Conservation (phyloP, 2,888 invertebrate genomes). For the Choreutis nemorana region DNA sequence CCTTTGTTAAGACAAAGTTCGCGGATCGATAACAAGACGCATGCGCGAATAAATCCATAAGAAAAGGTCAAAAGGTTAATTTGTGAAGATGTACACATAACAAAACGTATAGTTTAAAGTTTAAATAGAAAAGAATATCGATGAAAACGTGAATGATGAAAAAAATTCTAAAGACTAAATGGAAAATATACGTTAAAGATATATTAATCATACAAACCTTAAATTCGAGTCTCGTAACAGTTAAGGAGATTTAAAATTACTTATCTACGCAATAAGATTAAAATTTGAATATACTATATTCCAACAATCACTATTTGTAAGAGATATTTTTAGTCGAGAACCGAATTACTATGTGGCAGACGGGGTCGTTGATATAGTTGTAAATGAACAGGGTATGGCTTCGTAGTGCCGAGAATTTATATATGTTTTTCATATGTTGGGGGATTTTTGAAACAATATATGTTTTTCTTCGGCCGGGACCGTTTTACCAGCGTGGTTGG, state of each 20-base stretch:
- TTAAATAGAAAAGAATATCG: slow-evolving; percentile 5
- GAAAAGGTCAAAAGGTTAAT: slow-evolving; percentile 16
- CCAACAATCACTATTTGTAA: slow-evolving; percentile 43
- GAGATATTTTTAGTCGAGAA: slow-evolving; percentile 59
- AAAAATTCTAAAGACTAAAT: slow-evolving; percentile 11
- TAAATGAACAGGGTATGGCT: slow-evolving; percentile 20
- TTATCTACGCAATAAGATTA: too few relatives aligned
- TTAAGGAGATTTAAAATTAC: too few relatives aligned
- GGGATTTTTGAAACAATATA: slow-evolving; percentile 15
- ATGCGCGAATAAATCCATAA: slow-evolving; percentile 21
- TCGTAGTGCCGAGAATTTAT: slow-evolving; percentile 25
- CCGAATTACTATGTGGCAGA: slow-evolving; percentile 42
- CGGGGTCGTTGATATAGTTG: slow-evolving; percentile 34
- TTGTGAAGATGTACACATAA: slow-evolving; percentile 7
- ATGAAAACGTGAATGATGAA: slow-evolving; percentile 12
- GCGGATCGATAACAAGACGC: slow-evolving; percentile 15
- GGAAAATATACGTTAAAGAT: slow-evolving; percentile 8
- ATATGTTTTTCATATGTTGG: slow-evolving; percentile 53
- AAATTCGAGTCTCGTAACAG: too few relatives aligned
- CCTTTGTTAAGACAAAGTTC: slow-evolving; percentile 4
- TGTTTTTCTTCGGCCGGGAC: slow-evolving; percentile 17
- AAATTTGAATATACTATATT: slow-evolving; percentile 1
- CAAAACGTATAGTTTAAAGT: slow-evolving; percentile 8
- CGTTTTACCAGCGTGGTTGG: slow-evolving; percentile 18
- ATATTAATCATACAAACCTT: slow-evolving; percentile 18